Evolutionary conservation across 1,140 invertebrate species (phyloP).

Genomic region (Zaprionus ghesquierei): DNA sequence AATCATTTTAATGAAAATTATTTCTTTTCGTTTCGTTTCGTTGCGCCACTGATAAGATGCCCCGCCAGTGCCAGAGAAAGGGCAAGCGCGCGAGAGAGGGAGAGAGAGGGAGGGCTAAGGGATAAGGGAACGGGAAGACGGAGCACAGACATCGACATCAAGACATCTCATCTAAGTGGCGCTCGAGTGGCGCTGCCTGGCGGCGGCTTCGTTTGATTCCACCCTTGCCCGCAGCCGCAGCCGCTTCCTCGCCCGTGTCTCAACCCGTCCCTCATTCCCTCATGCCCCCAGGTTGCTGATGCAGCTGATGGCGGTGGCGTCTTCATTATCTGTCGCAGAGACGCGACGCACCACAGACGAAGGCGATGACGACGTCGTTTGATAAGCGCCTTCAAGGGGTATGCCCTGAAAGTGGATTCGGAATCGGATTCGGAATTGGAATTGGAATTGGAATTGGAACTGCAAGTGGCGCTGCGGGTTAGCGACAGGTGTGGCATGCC

Average conservation of each 20-base stretch:
- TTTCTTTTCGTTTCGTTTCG: constrained; percentile 33
- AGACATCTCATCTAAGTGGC: constrained; percentile 80
- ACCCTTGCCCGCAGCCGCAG: not conserved
- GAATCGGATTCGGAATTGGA: constrained; percentile 10
- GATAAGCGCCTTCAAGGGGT: constrained; percentile 62
- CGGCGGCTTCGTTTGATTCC: constrained; percentile 67
- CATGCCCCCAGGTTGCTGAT: constrained; percentile 9
- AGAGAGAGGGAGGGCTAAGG: not conserved
- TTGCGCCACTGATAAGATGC: constrained; percentile 29
- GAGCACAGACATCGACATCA: constrained; percentile 54
- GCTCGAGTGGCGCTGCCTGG: constrained; percentile 67
- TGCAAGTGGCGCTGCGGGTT: not conserved
- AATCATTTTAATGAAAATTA: constrained; percentile 79
- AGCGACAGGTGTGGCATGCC: not conserved
- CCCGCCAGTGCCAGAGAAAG: constrained; percentile 19
- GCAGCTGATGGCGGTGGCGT: constrained; percentile 61
- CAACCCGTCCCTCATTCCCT: constrained; percentile 4
- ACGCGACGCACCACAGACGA: constrained; percentile 22
- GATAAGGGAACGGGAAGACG: not conserved
- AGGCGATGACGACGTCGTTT: constrained; percentile 48
- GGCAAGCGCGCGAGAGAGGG: constrained; percentile 17
- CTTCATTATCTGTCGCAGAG: constrained; percentile 62
- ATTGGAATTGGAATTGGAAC: constrained; percentile 4
- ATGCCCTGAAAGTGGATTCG: constrained; percentile 30
- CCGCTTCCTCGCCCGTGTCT: not conserved